phyloP scores from a whole-genome alignment of 2,797 vertebrate species.

The Danio choprae region DNA sequence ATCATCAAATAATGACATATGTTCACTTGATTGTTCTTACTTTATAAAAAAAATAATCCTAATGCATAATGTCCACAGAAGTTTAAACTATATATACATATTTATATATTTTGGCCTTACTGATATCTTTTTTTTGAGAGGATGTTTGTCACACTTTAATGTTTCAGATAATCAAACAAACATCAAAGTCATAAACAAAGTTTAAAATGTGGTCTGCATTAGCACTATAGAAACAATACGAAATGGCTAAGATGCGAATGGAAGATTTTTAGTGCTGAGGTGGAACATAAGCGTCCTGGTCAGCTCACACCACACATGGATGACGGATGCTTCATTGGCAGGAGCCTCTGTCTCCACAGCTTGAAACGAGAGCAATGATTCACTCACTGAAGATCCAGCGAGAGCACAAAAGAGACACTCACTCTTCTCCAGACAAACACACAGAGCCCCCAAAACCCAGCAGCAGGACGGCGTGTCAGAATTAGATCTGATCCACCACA shows the following conservation, averaged over 20 bases:
- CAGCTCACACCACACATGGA: conserved; percentile 41
- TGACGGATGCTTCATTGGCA: conserved; percentile 36
- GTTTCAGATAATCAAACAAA: no score
- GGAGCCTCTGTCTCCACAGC: conserved; percentile 46
- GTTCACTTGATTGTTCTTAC: no score
- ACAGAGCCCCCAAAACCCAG: conserved; percentile 19
- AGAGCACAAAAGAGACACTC: conserved; percentile 35
- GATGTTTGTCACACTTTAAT: no score
- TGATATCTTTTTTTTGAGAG: no score
- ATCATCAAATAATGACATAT: no score
- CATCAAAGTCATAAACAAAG: background rate
- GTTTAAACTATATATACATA: no score
- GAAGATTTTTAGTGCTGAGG: conserved; percentile 5
- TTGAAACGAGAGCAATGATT: conserved; percentile 55
- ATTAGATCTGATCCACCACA: conserved; percentile 58
- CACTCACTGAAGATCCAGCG: conserved; percentile 36
- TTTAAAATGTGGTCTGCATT: conserved; percentile 7
- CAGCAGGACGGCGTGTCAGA: conserved; percentile 48
- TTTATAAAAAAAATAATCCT: no score
- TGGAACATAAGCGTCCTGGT: conserved; percentile 40
- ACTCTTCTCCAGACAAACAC: conserved; percentile 43
- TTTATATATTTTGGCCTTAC: no score
- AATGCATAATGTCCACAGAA: no score
- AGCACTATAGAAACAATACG: conserved; percentile 10
- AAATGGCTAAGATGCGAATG: conserved; percentile 9